Evolutionary conservation across 2,113 vertebrate species (phyloP).

Genomic region (Myodes glareolus): DNA sequence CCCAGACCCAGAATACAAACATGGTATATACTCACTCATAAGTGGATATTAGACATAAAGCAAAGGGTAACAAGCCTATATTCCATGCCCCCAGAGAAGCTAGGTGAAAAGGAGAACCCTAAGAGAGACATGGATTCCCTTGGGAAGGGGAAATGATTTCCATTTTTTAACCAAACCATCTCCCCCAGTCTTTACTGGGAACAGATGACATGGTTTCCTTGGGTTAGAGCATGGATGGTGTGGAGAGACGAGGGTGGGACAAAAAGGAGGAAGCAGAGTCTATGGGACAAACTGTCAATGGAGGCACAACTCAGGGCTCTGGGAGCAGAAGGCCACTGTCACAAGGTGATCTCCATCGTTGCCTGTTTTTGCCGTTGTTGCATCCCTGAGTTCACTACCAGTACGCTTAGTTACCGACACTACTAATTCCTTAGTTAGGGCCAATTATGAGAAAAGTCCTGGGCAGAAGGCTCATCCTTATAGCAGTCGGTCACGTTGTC

Average conservation of each 20-base stretch:
- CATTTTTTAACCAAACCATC: neutral
- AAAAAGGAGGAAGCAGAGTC: neutral
- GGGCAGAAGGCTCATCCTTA: neutral
- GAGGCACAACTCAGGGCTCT: fast-evolving
- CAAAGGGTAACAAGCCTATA: too few species aligned
- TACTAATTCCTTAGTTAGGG: neutral
- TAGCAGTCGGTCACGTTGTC: neutral
- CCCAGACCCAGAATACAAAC: too few species aligned
- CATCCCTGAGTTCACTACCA: neutral
- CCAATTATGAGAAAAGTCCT: neutral
- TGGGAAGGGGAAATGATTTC: too few species aligned
- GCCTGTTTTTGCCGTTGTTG: neutral
- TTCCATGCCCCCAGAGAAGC: too few species aligned
- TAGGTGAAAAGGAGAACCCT: too few species aligned
- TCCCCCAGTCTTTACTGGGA: neutral
- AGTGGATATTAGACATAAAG: too few species aligned
- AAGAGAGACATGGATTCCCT: too few species aligned
- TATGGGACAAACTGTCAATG: neutral
- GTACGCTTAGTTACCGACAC: neutral
- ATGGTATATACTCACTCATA: too few species aligned
- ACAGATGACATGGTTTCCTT: neutral
- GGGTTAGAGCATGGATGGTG: neutral
- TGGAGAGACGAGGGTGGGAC: neutral
- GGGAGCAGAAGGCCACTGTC: neutral
- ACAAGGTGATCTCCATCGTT: neutral